Base-by-base conservation (phyloP, 2,113 vertebrate species). In the Pristiophorus japonicus region DNA sequence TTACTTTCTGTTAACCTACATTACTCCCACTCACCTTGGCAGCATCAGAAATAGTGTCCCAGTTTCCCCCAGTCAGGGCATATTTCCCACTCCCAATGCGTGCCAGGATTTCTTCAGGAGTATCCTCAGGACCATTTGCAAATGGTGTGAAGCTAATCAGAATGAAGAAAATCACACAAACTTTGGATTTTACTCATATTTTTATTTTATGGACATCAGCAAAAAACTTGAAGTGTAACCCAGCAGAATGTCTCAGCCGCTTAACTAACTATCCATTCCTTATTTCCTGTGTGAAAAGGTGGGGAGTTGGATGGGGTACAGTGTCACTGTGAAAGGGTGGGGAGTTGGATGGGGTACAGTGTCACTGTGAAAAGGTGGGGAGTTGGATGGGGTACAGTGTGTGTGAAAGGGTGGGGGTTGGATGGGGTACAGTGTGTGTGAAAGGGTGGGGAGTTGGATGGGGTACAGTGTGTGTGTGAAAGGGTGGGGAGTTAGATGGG, bases 91-190 rank as follows among this genome's bases (percentile, higher is more conserved):
- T 98, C 96, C 98, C 98, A 0, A 99, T 99, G 95, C 98, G 98
- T 8, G 98, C 98, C 96, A 99, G 96, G 95, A 99, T 99, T 97
- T 99, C 98, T 96, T 99, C 99, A 0, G 99, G 98, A 0, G 98
- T 98, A 95, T 99, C 98, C 0, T 99, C 98, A 0, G 98, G 98
- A 18, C 98, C 98, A 27, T 98, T 99, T 66, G 99, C 99, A 96
- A 99, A 99, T 0, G 99, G 99, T 59, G 99, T 99, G 96, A 99
- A 99, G 16, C 99, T 99, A 96, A 38, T 24, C n/a, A 0, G 0
- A 3, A 0, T 20, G 88, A 63, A 85, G 22, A 0, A 18, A 27
- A 3, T 51, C 42, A 73, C 38, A 7, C 4, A 18, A 45, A 42
- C n/a, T 0, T 34, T 67, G 18, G 34, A 65, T 92, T 18, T n/a